Evolutionary conservation across 2,888 invertebrate genomes (phyloP).

Genomic region (Scaptomyza cyrtandrae): DNA sequence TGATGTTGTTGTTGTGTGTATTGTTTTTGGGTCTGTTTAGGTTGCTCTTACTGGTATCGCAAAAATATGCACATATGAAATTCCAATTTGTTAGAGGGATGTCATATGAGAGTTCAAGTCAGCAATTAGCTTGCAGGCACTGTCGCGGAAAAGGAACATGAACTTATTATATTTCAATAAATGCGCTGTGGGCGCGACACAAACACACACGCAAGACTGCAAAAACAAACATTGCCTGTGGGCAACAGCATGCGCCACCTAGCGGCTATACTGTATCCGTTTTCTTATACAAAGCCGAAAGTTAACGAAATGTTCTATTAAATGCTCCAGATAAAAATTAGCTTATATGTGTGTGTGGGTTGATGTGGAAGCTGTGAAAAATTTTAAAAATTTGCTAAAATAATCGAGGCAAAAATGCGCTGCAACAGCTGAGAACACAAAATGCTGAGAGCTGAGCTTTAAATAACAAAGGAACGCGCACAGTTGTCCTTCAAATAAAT

Average conservation of each 20-base stretch:
- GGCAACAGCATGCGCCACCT: conserved; percentile 31
- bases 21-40: conserved; percentile 27
- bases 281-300: conserved; percentile 6
- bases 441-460: conserved; percentile 7
- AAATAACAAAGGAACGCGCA: conserved; percentile 13
- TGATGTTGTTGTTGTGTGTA: background rate
- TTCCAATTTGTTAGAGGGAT: conserved; percentile 32
- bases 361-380: conserved; percentile 4
- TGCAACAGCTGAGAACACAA: conserved; percentile 29
- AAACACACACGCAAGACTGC: conserved; percentile 6
- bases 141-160: conserved; percentile 28
- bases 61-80: conserved; percentile 47
- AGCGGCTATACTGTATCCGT: conserved; percentile 37
- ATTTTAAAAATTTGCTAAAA: conserved; percentile 46
- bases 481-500: no score
- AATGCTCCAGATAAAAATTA: conserved; percentile 6
- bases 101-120: conserved; percentile 10
- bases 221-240: conserved; percentile 49
- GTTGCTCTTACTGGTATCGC: background rate
- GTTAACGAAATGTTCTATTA: conserved; percentile 28
- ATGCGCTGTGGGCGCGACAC: conserved; percentile 31
- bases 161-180: conserved; percentile 74
- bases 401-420: conserved; percentile 45
- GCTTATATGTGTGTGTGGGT: background rate
- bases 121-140: conserved; percentile 70